Evolutionary conservation across 2,888 invertebrate species (phyloP).

Genomic region (Formica aserva): DNA sequence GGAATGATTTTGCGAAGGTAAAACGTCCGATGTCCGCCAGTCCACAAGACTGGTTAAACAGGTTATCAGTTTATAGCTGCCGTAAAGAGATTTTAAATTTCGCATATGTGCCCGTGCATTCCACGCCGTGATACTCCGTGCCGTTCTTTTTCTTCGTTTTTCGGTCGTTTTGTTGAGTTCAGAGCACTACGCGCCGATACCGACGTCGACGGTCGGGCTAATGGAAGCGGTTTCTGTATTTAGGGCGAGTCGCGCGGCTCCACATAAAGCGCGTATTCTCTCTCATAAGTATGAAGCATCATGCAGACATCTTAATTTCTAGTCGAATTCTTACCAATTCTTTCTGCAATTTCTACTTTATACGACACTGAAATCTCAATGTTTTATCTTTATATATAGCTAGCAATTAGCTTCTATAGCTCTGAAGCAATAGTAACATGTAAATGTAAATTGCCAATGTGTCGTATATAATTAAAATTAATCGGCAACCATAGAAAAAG

Average conservation of each 20-base stretch:
- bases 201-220: constrained; percentile 42
- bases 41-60: constrained; percentile 83
- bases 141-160: constrained; percentile 62
- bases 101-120: constrained; percentile 79
- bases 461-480: not conserved
- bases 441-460: not conserved
- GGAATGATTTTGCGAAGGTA: constrained; percentile 64
- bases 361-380: not conserved
- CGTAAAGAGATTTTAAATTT: constrained; percentile 85
- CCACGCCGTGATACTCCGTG: constrained; percentile 61
- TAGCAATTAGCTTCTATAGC: constrained; percentile 1
- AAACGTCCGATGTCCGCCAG: constrained; percentile 66
- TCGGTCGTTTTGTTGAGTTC: constrained; percentile 62
- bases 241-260: not conserved
- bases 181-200: constrained; percentile 42
- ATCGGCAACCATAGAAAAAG: not conserved
- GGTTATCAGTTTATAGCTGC: constrained; percentile 84
- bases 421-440: not conserved
- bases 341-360: not conserved
- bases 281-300: constrained; percentile 14
- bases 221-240: constrained; percentile 38
- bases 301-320: constrained; percentile 6
- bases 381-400: not conserved
- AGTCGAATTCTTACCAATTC: not conserved
- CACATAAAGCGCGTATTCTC: not conserved